These are phyloP conservation scores for Phrixothrix hirtus DNA, from an alignment of 2,888 invertebrate species.

Conservation along the genomic window DNA sequence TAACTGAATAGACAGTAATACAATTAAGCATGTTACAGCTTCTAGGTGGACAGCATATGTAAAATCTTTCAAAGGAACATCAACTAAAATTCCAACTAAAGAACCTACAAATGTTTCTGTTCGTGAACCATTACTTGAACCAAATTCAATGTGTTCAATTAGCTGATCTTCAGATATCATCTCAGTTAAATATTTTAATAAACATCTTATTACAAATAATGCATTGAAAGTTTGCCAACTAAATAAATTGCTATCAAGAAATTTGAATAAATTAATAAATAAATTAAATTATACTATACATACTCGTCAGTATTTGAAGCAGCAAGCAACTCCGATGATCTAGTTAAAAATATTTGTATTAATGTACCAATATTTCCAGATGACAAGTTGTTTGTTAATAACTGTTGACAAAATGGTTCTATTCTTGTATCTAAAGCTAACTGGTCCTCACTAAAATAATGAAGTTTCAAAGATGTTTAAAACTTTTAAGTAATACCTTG, in stretches of 20 bases:
- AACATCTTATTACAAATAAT: slow-evolving; percentile 83
- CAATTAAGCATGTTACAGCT: slow-evolving; percentile 82
- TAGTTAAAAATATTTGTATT: slow-evolving; percentile 80
- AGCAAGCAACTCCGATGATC: slow-evolving; percentile 80
- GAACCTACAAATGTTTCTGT: slow-evolving; percentile 76
- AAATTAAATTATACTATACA: slow-evolving; percentile 1
- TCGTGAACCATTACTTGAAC: slow-evolving; percentile 52
- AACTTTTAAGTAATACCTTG: no score
- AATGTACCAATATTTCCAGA: slow-evolving; percentile 91
- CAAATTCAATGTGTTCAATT: slow-evolving; percentile 76
- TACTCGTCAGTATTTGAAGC: slow-evolving; percentile 90
- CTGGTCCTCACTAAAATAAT: slow-evolving; percentile 72
- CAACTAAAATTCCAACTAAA: slow-evolving; percentile 77
- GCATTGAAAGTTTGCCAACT: slow-evolving; percentile 96
- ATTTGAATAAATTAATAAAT: slow-evolving; percentile 7
- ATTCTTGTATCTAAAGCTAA: slow-evolving; percentile 79
- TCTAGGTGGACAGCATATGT: slow-evolving; percentile 87
- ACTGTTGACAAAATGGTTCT: slow-evolving; percentile 72
- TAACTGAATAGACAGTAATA: slow-evolving; percentile 87
- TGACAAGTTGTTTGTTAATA: slow-evolving; percentile 80
- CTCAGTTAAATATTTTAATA: slow-evolving; percentile 87
- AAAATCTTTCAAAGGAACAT: slow-evolving; percentile 80
- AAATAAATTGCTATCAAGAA: slow-evolving; percentile 67
- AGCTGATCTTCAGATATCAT: slow-evolving; percentile 88
- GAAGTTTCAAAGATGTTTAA: no score